phyloP scores from a whole-genome alignment of 2,888 invertebrate genomes.

The Megaustenia siamemsis region DNA sequence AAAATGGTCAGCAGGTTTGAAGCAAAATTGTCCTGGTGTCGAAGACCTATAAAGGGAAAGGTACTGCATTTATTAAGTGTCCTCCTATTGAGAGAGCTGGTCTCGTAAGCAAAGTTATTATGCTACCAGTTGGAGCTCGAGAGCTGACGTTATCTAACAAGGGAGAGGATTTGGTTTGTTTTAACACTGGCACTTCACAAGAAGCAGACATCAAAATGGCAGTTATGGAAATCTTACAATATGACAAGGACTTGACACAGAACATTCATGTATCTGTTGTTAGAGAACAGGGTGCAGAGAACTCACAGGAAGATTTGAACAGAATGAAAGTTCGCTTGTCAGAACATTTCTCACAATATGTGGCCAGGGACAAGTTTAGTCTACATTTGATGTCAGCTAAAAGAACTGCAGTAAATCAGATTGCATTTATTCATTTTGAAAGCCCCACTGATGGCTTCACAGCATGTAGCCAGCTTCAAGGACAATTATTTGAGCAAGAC shows the following conservation, averaged over 20 bases:
- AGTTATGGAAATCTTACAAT: constrained; percentile 16
- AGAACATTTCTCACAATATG: background rate
- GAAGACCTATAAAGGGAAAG: constrained; percentile 63
- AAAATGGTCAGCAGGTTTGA: constrained; percentile 57
- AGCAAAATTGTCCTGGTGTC: constrained; percentile 64
- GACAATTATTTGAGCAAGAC: constrained; percentile 5
- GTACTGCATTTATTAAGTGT: constrained; percentile 50
- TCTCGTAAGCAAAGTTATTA: background rate
- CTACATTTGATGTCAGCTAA: background rate
- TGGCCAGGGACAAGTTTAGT: constrained; percentile 24
- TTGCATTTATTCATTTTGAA: constrained; percentile 39
- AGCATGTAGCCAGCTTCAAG: constrained; percentile 29
- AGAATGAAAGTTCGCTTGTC: background rate
- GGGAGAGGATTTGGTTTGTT: constrained; percentile 41
- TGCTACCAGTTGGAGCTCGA: background rate
- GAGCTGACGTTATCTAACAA: constrained; percentile 10
- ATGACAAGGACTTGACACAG: background rate
- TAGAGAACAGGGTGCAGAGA: background rate
- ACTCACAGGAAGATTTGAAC: background rate
- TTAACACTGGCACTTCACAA: constrained; percentile 38
- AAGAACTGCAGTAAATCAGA: background rate
- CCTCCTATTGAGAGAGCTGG: constrained; percentile 32
- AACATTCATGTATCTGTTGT: constrained; percentile 27
- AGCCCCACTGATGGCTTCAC: constrained; percentile 50
- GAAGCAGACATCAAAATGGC: constrained; percentile 32